Evolutionary conservation across 2,797 vertebrate genomes (phyloP).

Genomic region (Crossoptilon crossoptilon): DNA sequence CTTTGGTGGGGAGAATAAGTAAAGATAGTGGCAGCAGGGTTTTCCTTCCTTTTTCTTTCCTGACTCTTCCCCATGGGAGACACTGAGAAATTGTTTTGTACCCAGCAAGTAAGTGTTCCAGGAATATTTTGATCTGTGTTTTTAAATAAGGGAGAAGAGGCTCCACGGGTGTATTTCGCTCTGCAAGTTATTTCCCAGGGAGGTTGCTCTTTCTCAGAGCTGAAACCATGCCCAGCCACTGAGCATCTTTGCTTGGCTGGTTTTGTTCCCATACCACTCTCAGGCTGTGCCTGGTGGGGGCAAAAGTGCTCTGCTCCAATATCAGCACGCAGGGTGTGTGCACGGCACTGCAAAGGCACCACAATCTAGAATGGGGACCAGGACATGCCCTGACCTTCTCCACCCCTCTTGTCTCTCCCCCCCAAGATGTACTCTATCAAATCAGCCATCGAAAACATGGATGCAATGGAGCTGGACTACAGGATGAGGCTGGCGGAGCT

Average conservation of each 20-base stretch:
- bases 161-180: background rate
- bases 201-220: background rate
- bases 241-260: background rate
- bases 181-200: background rate
- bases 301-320: background rate
- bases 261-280: background rate
- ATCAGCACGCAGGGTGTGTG: background rate
- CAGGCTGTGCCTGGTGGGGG: background rate
- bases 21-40: background rate
- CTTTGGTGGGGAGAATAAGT: background rate
- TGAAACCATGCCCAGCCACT: background rate
- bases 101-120: background rate
- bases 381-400: background rate
- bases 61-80: background rate
- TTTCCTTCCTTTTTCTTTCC: background rate
- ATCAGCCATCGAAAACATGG: slow-evolving; percentile 90
- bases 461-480: slow-evolving; percentile 92
- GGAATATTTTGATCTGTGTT: background rate
- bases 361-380: background rate
- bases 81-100: background rate
- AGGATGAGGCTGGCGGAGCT: slow-evolving; percentile 93
- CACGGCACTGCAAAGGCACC: background rate
- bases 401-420: background rate
- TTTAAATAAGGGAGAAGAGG: background rate
- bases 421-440: slow-evolving; percentile 90